Conservation (phyloP, 1,140 invertebrate genomes). For the Heliconius melpomene region DNA sequence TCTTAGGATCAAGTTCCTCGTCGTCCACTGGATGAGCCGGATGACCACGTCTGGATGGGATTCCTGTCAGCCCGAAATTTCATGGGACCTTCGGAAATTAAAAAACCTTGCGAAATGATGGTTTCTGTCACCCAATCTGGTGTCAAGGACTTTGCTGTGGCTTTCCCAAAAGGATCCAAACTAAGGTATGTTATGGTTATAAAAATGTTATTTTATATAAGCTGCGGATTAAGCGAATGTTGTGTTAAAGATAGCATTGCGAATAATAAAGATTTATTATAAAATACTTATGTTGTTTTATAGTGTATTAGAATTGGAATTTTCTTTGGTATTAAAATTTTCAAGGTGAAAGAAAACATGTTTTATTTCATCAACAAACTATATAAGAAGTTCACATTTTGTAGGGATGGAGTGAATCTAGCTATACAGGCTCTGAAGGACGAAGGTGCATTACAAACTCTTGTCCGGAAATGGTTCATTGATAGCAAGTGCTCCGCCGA, state of each 20-base stretch:
- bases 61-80: constrained; percentile 21
- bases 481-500: constrained; percentile 53
- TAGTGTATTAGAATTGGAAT: neutral
- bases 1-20: constrained; percentile 17
- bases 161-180: constrained; percentile 66
- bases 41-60: constrained; percentile 29
- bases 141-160: constrained; percentile 66
- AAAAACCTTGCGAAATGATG: constrained; percentile 48
- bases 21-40: constrained; percentile 14
- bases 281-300: neutral
- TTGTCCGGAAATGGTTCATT: constrained; percentile 94
- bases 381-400: constrained; percentile 42
- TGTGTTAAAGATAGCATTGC: constrained; percentile 12
- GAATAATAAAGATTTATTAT: neutral
- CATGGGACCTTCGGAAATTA: constrained; percentile 21
- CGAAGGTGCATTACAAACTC: constrained; percentile 93
- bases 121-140: constrained; percentile 48
- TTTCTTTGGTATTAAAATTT: neutral
- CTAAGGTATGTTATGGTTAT: constrained; percentile 49
- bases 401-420: constrained; percentile 93
- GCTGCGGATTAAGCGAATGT: constrained; percentile 42
- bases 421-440: constrained; percentile 95
- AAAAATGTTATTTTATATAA: neutral
- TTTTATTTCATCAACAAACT: neutral
- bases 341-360: neutral